These are phyloP conservation scores for Rostratula benghalensis DNA, from an alignment of 2,113 vertebrate genomes.

Conservation along the genomic window DNA sequence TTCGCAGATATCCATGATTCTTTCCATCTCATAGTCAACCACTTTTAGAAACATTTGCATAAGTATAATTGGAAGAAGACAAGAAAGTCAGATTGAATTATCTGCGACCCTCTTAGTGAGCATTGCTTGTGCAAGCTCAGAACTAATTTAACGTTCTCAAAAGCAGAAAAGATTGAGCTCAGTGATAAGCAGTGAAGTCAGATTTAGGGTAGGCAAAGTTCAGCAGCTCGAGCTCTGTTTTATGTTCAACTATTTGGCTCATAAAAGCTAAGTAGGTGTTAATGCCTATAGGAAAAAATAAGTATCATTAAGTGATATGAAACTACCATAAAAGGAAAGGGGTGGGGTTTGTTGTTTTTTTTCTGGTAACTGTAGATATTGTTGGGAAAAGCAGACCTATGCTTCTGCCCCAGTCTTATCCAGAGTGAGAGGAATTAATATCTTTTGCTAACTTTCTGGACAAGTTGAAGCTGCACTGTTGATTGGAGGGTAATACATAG, in stretches of 20 bases:
- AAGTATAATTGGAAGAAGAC: background rate
- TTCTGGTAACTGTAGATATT: background rate
- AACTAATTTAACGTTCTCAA: background rate
- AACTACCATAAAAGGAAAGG: background rate
- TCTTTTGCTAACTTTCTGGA: background rate
- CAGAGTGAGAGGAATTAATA: background rate
- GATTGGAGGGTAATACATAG: background rate
- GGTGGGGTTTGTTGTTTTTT: background rate
- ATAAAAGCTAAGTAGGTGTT: background rate
- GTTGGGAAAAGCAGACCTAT: background rate
- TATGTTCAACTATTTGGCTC: background rate
- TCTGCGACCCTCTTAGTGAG: background rate
- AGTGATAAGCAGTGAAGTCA: background rate
- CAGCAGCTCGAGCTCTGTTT: background rate
- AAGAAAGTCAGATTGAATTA: background rate
- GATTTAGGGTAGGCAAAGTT: background rate
- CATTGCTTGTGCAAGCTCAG: background rate
- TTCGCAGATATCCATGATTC: background rate
- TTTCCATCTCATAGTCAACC: background rate
- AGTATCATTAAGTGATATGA: background rate
- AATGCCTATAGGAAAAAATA: background rate
- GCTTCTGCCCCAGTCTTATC: background rate
- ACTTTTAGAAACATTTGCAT: background rate
- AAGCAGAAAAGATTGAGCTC: background rate
- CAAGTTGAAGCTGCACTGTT: background rate